Conservation (phyloP, 2,888 invertebrate genomes). For the Gortyna flavago region DNA sequence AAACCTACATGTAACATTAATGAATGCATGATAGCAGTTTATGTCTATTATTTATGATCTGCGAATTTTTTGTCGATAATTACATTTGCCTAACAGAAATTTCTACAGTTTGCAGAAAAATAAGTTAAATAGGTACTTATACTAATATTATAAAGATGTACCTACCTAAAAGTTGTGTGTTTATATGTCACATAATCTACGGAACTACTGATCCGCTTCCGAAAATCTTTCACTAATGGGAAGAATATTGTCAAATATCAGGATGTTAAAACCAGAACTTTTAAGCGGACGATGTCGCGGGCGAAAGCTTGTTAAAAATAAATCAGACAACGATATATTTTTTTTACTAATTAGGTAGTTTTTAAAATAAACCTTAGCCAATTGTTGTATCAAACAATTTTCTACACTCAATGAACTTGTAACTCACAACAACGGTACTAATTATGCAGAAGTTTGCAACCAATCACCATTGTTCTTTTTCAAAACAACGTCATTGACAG, state of each 20-base stretch:
- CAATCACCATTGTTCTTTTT: neutral
- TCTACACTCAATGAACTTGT: constrained; percentile 12
- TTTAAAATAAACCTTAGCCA: neutral
- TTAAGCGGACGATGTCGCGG: no score
- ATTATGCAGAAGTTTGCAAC: constrained; percentile 6
- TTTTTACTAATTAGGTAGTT: neutral
- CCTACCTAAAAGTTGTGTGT: no score
- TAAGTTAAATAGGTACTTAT: no score
- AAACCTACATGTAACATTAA: neutral
- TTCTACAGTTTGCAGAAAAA: neutral
- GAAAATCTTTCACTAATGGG: neutral
- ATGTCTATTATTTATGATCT: neutral
- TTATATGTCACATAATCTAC: neutral
- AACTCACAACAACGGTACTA: neutral
- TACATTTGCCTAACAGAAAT: neutral
- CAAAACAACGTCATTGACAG: neutral
- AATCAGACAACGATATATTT: neutral
- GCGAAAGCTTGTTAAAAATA: neutral
- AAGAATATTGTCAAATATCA: neutral
- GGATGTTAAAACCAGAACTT: neutral
- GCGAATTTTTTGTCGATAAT: neutral
- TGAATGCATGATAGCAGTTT: neutral
- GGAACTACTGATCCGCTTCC: neutral
- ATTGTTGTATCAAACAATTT: constrained; percentile 2
- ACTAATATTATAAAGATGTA: neutral